phyloP scores from a whole-genome alignment of 1,140 invertebrate genomes.

The Bombus haemorrhoidalis region DNA sequence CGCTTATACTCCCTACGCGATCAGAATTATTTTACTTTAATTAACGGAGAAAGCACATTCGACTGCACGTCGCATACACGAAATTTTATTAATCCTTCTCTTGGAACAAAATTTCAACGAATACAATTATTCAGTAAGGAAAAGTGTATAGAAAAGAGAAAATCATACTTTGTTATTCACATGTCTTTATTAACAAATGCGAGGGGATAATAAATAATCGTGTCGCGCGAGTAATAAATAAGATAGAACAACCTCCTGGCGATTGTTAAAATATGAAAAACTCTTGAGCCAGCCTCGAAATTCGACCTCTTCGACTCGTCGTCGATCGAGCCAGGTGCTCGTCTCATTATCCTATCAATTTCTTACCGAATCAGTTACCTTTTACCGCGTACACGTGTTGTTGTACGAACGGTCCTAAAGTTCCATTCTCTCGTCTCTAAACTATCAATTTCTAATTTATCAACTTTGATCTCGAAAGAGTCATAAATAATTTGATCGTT shows the following conservation, averaged over 20 bases:
- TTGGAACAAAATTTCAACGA: background rate
- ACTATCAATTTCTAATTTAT: background rate
- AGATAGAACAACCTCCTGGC: slow-evolving; percentile 11
- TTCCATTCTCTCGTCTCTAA: background rate
- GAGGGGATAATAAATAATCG: slow-evolving; percentile 69
- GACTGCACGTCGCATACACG: background rate
- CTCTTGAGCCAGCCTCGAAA: background rate
- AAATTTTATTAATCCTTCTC: background rate
- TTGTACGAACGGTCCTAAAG: background rate
- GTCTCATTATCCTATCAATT: background rate
- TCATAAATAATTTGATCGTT: no score
- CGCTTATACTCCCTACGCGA: background rate
- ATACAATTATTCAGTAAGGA: background rate
- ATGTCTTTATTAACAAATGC: slow-evolving; percentile 75
- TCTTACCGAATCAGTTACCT: background rate
- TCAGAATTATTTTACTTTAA: background rate
- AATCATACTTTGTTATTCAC: slow-evolving; percentile 36
- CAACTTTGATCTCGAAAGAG: background rate
- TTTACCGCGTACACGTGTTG: slow-evolving; percentile 15
- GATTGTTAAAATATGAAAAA: background rate
- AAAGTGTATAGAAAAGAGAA: background rate
- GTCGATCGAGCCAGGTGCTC: background rate
- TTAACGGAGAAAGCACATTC: background rate
- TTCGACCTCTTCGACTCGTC: background rate
- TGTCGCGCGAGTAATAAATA: slow-evolving; percentile 65